Evolutionary conservation across 2,888 invertebrate species (phyloP).

Genomic region (Mesochorus sp.): DNA sequence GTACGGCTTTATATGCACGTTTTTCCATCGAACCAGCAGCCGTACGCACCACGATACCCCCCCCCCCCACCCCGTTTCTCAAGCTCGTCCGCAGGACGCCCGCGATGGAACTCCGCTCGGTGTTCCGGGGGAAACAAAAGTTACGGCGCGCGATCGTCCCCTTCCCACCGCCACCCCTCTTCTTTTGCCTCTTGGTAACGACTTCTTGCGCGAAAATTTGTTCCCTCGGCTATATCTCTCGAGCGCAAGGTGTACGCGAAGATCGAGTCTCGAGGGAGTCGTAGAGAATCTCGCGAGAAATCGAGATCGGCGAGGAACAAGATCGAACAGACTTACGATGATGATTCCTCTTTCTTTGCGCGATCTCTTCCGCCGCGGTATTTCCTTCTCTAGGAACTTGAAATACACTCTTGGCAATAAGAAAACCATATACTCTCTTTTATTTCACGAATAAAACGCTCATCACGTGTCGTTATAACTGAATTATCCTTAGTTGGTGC

Average conservation of each 20-base stretch:
- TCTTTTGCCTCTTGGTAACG: slow-evolving; percentile 12
- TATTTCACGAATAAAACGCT: not conserved
- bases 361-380: not conserved
- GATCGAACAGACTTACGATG: not conserved
- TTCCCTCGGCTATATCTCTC: slow-evolving; percentile 48
- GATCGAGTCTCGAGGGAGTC: slow-evolving; percentile 55
- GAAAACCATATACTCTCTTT: not conserved
- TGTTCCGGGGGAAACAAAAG: slow-evolving; percentile 61
- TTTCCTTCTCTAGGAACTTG: slow-evolving; percentile 40
- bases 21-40: slow-evolving; percentile 66
- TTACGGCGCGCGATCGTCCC: slow-evolving; percentile 61
- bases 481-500: slow-evolving; percentile 27
- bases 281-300: slow-evolving; percentile 48
- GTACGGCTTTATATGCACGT: slow-evolving; percentile 72
- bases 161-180: not conserved
- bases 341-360: not conserved
- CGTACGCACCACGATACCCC: slow-evolving; percentile 21
- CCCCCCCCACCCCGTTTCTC: slow-evolving; percentile 17
- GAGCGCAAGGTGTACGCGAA: slow-evolving; percentile 23
- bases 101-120: slow-evolving; percentile 25
- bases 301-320: slow-evolving; percentile 40
- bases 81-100: slow-evolving; percentile 19
- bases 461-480: slow-evolving; percentile 23
- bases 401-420: not conserved
- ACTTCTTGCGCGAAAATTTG: slow-evolving; percentile 65